Base-by-base conservation (phyloP, 2,888 invertebrate genomes). In the Campoplex capitator region DNA sequence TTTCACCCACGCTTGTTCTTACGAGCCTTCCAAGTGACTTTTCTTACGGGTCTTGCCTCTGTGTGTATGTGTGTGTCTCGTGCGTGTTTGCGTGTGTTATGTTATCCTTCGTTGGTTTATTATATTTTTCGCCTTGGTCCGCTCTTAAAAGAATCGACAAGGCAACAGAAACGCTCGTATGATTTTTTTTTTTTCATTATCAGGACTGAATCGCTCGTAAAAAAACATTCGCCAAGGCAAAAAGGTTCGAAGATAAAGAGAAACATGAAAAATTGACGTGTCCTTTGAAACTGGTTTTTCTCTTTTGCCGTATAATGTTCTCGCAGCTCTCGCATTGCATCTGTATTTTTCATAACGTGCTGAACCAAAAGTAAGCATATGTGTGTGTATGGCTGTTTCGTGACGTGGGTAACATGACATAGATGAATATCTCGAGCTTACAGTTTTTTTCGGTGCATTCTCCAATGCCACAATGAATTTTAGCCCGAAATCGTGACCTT, bases 71-170 rank as follows among this genome's bases (percentile, higher is more conserved):
- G 48, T 48, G 48, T 11, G 28, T 58, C 9, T 58, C 54, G n/a
- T 0, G 56, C 2, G 23, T 56, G 23, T 42, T 7, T 42, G 42
- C 42, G 7, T 56, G 32, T 62, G 32, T 62, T 32, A 32, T 75
- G 62, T 58, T 74, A 62, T 54, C 42, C 75, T 45, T 18, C 75
- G 56, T 45, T 45, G 82, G 74, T 75, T 82, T 78, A 79, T 83
- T 78, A 85, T 75, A 78, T 82, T 82, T 74, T 82, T 83, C 68
- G 78, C 79, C 85, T 71, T 78, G 85, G 75, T 56, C 45, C 58
- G 70, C 56, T 71, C 76, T 23, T 74, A 32, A 71, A 83, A 76
- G 73, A 75, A 51, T 65, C 83, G 71, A 83, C 76, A 62, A 83
- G 80, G 38, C 71, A 78, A 45, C 73, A 35, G 18, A 28, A 35